Percentiles rank a stretch among this genome's conserved stretches.
Conservation (phyloP, 2,113 vertebrate genomes). For the Oncorhynchus tshawytscha region DNA sequence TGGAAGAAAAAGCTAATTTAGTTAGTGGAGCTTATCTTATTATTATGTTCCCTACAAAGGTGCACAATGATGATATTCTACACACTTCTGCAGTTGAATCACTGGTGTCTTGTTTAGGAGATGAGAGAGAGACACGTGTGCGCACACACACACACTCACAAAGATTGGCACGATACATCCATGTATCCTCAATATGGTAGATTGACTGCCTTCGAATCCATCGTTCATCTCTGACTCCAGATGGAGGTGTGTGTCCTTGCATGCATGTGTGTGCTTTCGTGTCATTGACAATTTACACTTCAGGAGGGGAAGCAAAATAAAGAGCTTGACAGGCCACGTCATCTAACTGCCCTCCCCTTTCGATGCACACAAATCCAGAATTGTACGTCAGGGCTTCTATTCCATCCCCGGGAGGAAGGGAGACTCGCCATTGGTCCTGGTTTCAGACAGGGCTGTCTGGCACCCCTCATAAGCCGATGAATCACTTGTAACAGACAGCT, state of each 20-base stretch:
- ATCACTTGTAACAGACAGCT: slow-evolving; percentile 27
- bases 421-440: neutral
- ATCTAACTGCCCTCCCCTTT: neutral
- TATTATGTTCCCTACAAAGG: neutral
- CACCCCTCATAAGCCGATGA: neutral
- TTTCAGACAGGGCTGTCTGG: neutral
- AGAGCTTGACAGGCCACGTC: neutral
- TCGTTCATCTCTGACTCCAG: too few species aligned
- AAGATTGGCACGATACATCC: too few species aligned
- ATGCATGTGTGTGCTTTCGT: neutral
- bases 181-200: too few species aligned
- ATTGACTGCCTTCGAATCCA: too few species aligned
- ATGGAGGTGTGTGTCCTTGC: neutral
- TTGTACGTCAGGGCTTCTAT: neutral
- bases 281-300: neutral
- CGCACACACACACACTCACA: too few species aligned
- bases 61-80: neutral
- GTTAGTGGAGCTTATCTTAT: slow-evolving; percentile 4
- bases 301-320: neutral
- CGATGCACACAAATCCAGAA: neutral
- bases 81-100: neutral
- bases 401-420: neutral
- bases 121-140: slow-evolving; percentile 9
- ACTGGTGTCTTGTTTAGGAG: neutral
- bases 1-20: neutral